Conservation (phyloP, 2,113 vertebrate genomes). For the Andinoacara biseriatus region DNA sequence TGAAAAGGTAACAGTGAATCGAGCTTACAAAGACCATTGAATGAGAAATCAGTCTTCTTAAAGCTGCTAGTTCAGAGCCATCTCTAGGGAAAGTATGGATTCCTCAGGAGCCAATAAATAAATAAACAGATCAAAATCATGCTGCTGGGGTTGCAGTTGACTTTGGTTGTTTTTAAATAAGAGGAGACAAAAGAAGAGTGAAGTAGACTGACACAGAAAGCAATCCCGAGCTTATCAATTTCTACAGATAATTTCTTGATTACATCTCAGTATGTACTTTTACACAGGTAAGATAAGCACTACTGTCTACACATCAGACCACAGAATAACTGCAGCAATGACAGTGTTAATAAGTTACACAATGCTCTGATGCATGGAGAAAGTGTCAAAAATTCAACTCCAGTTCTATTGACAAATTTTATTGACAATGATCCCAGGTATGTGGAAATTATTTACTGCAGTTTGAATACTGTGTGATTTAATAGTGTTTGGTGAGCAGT, state of each 20-base stretch:
- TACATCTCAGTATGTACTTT: not conserved
- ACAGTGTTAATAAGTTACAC: too few species aligned
- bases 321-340: too few species aligned
- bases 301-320: too few species aligned
- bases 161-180: not conserved
- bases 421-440: not conserved
- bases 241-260: not conserved
- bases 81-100: constrained; percentile 27
- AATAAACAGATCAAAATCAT: not conserved
- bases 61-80: constrained; percentile 1
- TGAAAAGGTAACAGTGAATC: too few species aligned
- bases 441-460: not conserved
- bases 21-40: not conserved
- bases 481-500: not conserved
- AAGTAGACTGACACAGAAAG: not conserved
- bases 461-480: not conserved
- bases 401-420: not conserved
- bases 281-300: not conserved
- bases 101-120: not conserved
- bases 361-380: not conserved
- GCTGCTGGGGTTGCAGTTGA: not conserved
- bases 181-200: not conserved
- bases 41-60: constrained; percentile 30
- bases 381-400: too few species aligned
- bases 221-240: not conserved